A percentile compares a stretch with the other conserved stretches of the same genome.
Evolutionary conservation across 1,140 invertebrate genomes (phyloP).

Genomic region (Leptonema lineaticorne): DNA sequence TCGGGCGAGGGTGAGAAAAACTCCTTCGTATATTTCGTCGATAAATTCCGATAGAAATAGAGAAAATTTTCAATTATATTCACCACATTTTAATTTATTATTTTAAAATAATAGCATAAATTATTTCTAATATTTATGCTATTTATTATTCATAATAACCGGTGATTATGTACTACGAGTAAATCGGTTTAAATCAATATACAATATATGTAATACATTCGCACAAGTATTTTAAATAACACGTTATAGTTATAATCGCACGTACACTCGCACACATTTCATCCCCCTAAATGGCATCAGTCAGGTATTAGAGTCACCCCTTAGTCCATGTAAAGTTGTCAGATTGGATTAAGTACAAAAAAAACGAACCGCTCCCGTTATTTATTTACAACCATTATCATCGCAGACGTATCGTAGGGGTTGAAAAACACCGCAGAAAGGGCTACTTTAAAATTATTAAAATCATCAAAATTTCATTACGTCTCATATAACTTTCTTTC

Average conservation of each 20-base stretch:
- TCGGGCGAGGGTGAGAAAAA: constrained; percentile 7
- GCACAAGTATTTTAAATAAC: too few relatives aligned
- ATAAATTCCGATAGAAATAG: neutral
- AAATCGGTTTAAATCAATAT: neutral
- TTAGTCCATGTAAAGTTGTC: constrained; percentile 29
- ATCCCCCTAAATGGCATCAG: constrained; percentile 23
- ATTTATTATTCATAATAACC: too few relatives aligned
- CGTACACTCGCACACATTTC: neutral
- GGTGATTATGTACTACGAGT: neutral
- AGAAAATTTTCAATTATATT: too few relatives aligned
- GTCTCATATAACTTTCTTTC: too few relatives aligned
- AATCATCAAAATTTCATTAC: neutral
- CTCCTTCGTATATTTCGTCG: neutral
- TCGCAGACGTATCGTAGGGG: constrained; percentile 9
- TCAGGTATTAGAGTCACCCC: constrained; percentile 27
- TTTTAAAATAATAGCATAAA: too few relatives aligned
- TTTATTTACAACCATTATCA: constrained; percentile 32
- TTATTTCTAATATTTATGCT: too few relatives aligned
- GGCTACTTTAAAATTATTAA: constrained; percentile 12
- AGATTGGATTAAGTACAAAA: constrained; percentile 28
- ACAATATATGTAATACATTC: neutral
- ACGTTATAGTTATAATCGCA: too few relatives aligned
- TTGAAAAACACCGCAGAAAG: neutral
- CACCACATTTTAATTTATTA: too few relatives aligned
- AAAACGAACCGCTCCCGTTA: constrained; percentile 27